Evolutionary conservation across 2,888 invertebrate genomes (phyloP).

Genomic region (Chrysopilus asiliformis): DNA sequence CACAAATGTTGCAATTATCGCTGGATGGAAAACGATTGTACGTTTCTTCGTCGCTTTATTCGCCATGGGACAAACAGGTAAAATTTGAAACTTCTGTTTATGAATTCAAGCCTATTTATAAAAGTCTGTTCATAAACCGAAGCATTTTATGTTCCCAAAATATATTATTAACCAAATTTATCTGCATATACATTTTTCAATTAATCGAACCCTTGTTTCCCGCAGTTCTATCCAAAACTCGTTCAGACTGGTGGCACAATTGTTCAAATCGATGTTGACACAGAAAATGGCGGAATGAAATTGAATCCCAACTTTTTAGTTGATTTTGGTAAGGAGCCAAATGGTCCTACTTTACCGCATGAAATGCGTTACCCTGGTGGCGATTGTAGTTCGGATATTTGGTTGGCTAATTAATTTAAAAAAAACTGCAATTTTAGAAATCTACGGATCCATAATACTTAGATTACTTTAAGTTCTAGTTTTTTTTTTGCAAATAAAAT

Average conservation of each 20-base stretch:
- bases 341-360: slow-evolving; percentile 81
- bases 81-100: no score
- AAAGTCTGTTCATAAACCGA: no score
- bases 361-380: slow-evolving; percentile 98
- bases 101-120: no score
- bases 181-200: no score
- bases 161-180: no score
- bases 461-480: no score
- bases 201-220: no score
- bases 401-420: slow-evolving; percentile 49
- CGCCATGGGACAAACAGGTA: slow-evolving; percentile 73
- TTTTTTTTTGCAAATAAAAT: no score
- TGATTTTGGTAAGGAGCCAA: slow-evolving; percentile 78
- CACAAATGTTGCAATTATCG: slow-evolving; percentile 95
- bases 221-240: slow-evolving; percentile 79
- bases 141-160: no score
- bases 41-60: slow-evolving; percentile 78
- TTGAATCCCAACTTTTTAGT: slow-evolving; percentile 78
- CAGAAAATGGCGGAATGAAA: slow-evolving; percentile 70
- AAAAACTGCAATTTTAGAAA: no score
- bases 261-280: slow-evolving; percentile 73
- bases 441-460: no score
- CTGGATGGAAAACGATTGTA: slow-evolving; percentile 90
- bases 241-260: slow-evolving; percentile 50
- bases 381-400: slow-evolving; percentile 93